phyloP scores from a whole-genome alignment of 2,113 vertebrate species.

The Nothocercus nigrocapillus region DNA sequence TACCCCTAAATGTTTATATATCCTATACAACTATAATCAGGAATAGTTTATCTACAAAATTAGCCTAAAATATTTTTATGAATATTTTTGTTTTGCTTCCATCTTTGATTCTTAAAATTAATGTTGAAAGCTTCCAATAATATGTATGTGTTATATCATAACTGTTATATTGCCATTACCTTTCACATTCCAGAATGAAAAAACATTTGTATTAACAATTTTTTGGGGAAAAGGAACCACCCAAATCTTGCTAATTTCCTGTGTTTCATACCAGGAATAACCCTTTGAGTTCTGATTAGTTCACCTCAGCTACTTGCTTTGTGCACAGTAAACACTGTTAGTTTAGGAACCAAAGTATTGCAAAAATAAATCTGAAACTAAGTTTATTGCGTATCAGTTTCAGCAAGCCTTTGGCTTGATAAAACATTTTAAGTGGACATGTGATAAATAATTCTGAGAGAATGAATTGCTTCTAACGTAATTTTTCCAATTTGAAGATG shows the following conservation, averaged over 20 bases:
- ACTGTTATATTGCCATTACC: not conserved
- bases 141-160: not conserved
- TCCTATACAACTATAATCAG: not conserved
- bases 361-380: slow-evolving; percentile 45
- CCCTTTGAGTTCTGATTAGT: not conserved
- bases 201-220: not conserved
- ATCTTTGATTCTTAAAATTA: not conserved
- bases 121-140: not conserved
- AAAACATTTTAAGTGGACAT: not conserved
- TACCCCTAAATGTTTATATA: not conserved
- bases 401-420: slow-evolving; percentile 2
- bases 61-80: not conserved
- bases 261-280: slow-evolving; percentile 32
- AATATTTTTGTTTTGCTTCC: not conserved
- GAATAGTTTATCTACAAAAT: not conserved
- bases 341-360: slow-evolving; percentile 12
- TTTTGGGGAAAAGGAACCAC: slow-evolving; percentile 3
- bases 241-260: slow-evolving; percentile 42
- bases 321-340: not conserved
- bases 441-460: not conserved
- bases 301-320: not conserved
- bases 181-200: not conserved
- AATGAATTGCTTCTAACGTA: not conserved
- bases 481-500: not conserved
- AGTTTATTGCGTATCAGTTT: not conserved